phyloP scores from a whole-genome alignment of 2,888 invertebrate genomes.

The Tachina lurida region DNA sequence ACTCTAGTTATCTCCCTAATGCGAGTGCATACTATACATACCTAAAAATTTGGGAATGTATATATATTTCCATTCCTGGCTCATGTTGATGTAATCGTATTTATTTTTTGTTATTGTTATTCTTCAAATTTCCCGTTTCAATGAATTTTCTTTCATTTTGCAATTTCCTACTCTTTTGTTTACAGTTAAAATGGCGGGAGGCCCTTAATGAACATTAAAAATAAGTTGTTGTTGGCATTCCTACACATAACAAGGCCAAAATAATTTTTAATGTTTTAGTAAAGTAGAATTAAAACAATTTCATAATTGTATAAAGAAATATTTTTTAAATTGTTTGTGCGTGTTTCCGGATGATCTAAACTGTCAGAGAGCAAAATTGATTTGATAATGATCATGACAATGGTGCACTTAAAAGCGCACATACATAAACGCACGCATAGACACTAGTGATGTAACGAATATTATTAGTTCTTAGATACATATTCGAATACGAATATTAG shows the following conservation, averaged over 20 bases:
- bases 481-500: no score
- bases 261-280: no score
- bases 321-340: not conserved
- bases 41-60: no score
- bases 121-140: not conserved
- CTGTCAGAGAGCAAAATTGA: no score
- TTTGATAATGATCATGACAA: no score
- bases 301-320: not conserved
- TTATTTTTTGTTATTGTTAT: not conserved
- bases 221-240: not conserved
- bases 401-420: no score
- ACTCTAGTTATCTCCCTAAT: no score
- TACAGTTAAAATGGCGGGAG: not conserved
- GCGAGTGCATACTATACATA: no score
- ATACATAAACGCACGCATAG: no score
- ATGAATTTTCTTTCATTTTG: not conserved
- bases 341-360: not conserved
- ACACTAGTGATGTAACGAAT: no score
- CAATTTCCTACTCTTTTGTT: slow-evolving; percentile 1
- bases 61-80: no score
- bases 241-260: not conserved
- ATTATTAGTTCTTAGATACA: no score
- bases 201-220: not conserved
- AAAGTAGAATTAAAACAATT: not conserved
- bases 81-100: not conserved